Evolutionary conservation across 2,113 vertebrate genomes (phyloP).

Genomic region (Bucco capensis): DNA sequence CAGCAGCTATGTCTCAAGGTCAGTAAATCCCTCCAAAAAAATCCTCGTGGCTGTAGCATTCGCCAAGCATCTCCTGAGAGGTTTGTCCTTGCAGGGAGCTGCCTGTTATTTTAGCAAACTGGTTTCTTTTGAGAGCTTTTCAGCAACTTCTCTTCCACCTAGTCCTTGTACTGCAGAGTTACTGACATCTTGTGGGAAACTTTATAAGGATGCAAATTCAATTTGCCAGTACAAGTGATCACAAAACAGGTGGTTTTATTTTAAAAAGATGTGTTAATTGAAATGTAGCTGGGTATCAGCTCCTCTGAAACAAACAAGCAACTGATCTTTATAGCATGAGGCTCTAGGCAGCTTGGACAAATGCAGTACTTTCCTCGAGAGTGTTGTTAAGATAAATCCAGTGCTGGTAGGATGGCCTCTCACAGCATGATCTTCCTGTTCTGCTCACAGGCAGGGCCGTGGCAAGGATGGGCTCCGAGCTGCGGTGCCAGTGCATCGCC

Average conservation of each 20-base stretch:
- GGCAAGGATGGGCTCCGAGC: slow-evolving; percentile 66
- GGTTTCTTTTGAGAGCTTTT: neutral
- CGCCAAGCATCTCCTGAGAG: neutral
- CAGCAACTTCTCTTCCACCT: neutral
- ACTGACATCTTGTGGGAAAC: slow-evolving; percentile 7
- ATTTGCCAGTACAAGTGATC: neutral
- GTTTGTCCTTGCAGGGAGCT: neutral
- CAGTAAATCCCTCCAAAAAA: neutral
- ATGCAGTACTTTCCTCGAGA: neutral
- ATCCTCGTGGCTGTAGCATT: neutral
- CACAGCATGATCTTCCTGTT: neutral
- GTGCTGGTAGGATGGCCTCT: neutral
- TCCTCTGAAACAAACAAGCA: neutral
- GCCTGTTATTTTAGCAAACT: neutral
- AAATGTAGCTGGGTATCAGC: neutral
- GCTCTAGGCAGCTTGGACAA: neutral
- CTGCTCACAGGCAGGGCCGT: slow-evolving; percentile 60
- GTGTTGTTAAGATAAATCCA: neutral
- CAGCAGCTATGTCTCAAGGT: slow-evolving; percentile 76
- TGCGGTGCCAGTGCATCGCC: slow-evolving; percentile 84
- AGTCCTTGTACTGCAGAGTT: neutral
- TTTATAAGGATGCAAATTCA: neutral
- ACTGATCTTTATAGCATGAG: fast-evolving
- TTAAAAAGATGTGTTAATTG: neutral
- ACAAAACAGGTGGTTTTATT: neutral